These are phyloP conservation scores for Perccottus glenii DNA, from an alignment of 2,113 vertebrate genomes.

Conservation along the genomic window DNA sequence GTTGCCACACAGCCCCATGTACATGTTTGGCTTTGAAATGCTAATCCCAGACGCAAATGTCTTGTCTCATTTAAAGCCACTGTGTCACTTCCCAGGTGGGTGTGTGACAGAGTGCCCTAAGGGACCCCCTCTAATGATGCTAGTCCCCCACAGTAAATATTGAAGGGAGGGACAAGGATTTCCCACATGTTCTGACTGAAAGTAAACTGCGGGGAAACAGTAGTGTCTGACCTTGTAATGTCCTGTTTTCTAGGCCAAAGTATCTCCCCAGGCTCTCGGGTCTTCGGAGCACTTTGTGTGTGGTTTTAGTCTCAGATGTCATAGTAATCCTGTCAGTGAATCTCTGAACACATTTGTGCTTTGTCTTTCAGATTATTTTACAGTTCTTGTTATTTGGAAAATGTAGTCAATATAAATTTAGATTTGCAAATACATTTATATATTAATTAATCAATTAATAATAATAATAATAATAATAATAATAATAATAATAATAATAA, in stretches of 20 bases:
- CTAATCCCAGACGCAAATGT: constrained; percentile 75
- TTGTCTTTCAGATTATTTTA: neutral
- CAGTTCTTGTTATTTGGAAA: neutral
- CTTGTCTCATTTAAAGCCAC: constrained; percentile 79
- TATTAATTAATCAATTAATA: too few relatives aligned
- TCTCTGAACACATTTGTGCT: constrained; percentile 19
- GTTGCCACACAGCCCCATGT: constrained; percentile 45
- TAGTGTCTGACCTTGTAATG: constrained; percentile 66
- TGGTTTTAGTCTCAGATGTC: constrained; percentile 24
- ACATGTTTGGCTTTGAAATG: constrained; percentile 77
- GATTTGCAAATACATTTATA: too few relatives aligned
- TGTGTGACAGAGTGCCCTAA: constrained; percentile 70
- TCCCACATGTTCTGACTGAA: constrained; percentile 60
- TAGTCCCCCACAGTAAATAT: constrained; percentile 65
- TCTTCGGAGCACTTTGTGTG: constrained; percentile 46
- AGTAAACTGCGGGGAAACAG: constrained; percentile 62
- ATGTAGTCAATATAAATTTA: too few relatives aligned
- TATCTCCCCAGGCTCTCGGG: constrained; percentile 34
- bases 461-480: too few relatives aligned
- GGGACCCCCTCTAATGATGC: constrained; percentile 74
- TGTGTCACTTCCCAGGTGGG: constrained; percentile 76
- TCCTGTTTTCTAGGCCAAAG: constrained; percentile 56
- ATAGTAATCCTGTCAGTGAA: constrained; percentile 49
- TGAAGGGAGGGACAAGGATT: constrained; percentile 60
- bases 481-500: too few relatives aligned